phyloP scores from a whole-genome alignment of 2,113 vertebrate genomes.

The Coptodon rendalli region DNA sequence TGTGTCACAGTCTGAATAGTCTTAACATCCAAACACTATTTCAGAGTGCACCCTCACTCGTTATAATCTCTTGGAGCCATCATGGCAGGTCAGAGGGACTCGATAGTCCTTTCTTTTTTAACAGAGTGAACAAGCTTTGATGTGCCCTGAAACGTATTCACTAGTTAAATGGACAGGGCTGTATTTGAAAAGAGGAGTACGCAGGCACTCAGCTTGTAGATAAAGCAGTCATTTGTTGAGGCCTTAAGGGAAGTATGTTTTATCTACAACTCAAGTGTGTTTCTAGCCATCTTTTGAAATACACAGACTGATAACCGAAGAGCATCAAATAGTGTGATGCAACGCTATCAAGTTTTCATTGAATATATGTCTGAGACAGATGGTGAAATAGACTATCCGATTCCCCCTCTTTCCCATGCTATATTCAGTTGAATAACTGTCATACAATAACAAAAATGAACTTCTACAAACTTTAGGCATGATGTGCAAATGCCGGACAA shows the following conservation, averaged over 20 bases:
- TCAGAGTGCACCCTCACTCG: constrained; percentile 14
- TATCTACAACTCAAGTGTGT: constrained; percentile 11
- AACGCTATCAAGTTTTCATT: constrained; percentile 3
- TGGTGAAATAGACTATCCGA: neutral
- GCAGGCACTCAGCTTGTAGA: constrained; percentile 7
- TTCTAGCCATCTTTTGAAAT: constrained; percentile 17
- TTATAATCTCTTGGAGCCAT: constrained; percentile 23
- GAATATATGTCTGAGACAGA: neutral
- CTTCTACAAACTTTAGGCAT: neutral
- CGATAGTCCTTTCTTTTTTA: neutral
- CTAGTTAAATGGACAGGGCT: constrained; percentile 27
- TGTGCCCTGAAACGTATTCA: constrained; percentile 27
- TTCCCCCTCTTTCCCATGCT: neutral
- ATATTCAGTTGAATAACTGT: neutral
- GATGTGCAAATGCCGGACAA: neutral
- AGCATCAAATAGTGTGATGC: neutral
- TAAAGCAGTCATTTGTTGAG: constrained; percentile 16
- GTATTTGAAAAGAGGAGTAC: constrained; percentile 22
- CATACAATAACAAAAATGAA: neutral
- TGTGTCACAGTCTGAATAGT: constrained; percentile 41
- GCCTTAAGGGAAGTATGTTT: constrained; percentile 6
- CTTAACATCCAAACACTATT: constrained; percentile 27
- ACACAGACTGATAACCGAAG: neutral
- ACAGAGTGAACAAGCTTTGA: constrained; percentile 28
- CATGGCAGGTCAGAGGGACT: constrained; percentile 24